These are phyloP conservation scores for Chrysolina oricalcia DNA, from an alignment of 2,888 invertebrate species.

Conservation along the genomic window DNA sequence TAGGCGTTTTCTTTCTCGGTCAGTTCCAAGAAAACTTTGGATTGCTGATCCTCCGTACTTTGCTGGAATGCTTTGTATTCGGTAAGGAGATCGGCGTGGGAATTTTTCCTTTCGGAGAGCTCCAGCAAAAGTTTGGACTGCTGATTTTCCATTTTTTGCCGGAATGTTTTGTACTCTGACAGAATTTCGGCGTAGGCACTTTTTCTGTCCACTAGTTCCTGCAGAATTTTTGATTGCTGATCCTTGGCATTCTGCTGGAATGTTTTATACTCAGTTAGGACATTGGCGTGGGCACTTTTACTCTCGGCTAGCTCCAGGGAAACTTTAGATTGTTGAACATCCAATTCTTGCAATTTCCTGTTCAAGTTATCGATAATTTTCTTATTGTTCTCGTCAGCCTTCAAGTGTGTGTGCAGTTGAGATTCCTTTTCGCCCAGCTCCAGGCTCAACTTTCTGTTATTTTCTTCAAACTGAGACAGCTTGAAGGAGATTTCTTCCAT, in stretches of 20 bases:
- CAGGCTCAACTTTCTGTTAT: conserved; percentile 22
- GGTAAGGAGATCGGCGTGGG: conserved; percentile 26
- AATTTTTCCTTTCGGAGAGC: conserved; percentile 32
- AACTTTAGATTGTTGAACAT: conserved; percentile 30
- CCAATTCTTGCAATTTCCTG: conserved; percentile 20
- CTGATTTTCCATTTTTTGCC: conserved; percentile 31
- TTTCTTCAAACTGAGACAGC: conserved; percentile 34
- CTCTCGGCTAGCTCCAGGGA: conserved; percentile 28
- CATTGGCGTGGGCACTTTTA: conserved; percentile 5
- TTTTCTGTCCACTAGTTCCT: conserved; percentile 33
- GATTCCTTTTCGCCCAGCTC: conserved; percentile 37
- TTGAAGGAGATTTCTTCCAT: conserved; percentile 36
- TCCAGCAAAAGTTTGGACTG: conserved; percentile 28
- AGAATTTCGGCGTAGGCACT: conserved; percentile 26
- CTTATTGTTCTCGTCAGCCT: conserved; percentile 32
- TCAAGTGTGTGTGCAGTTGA: conserved; percentile 31
- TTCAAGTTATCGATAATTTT: conserved; percentile 21
- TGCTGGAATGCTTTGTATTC: conserved; percentile 37
- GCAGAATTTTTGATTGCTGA: not conserved
- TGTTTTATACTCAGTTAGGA: conserved; percentile 33
- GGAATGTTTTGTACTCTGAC: conserved; percentile 30
- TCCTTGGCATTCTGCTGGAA: conserved; percentile 19
- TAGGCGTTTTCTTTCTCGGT: conserved; percentile 34
- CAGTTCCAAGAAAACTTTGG: conserved; percentile 31
- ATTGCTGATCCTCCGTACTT: conserved; percentile 28